Percentiles rank a stretch among this genome's conserved stretches.
Evolutionary conservation across 2,797 vertebrate genomes (phyloP).

Genomic region (Arnoldichthys spilopterus): DNA sequence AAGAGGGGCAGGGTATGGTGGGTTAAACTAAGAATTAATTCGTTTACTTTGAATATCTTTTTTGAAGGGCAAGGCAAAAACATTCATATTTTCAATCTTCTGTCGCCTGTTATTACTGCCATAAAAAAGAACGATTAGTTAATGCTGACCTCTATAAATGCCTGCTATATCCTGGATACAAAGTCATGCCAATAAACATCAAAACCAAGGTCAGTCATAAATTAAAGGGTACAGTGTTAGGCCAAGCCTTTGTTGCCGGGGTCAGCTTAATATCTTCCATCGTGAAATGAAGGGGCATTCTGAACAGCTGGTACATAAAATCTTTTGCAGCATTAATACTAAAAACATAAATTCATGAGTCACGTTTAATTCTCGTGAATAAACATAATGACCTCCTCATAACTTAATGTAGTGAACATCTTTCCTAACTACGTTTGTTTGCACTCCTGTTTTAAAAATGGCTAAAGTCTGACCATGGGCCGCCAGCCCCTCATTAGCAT

Average conservation of each 20-base stretch:
- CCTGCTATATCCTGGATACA: conserved; percentile 16
- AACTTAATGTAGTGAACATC: no score
- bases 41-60: background rate
- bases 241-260: background rate
- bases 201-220: background rate
- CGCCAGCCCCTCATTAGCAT: background rate
- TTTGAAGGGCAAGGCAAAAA: background rate
- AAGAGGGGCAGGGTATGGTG: background rate
- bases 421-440: background rate
- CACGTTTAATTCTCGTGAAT: background rate
- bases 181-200: conserved; percentile 16
- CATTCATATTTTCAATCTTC: background rate
- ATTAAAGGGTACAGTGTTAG: background rate
- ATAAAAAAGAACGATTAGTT: conserved; percentile 15
- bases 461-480: background rate
- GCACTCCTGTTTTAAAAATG: background rate
- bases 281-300: background rate
- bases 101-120: background rate
- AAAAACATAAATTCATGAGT: background rate
- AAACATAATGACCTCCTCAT: background rate
- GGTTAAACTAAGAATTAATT: background rate
- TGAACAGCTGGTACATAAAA: conserved; percentile 1
- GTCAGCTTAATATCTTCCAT: background rate
- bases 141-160: conserved; percentile 17
- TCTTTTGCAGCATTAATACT: background rate